Evolutionary conservation across 2,797 vertebrate species (phyloP), one percentile per base, ranked within the genome.

Genomic region (Acipenser transmontanus): DNA sequence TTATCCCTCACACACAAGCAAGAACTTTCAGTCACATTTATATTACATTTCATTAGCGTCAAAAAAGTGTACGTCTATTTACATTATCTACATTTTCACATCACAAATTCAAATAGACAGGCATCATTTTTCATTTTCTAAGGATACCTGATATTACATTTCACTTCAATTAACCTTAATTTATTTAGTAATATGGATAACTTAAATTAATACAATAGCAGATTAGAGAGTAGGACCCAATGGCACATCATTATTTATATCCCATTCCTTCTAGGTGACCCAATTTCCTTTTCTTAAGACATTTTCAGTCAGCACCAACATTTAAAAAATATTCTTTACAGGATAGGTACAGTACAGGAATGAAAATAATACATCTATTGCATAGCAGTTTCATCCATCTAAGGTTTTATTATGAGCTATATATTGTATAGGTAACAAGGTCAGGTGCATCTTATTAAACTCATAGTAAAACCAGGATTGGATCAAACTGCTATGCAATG

Each of bases 261-360:
- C 84, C 80, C 80, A 76, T 85, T 82, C 80, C 78, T 84, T 85
- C 69, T 47, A 74, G 80, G 80, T 85, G 83, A 87, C 83, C 85
- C 80, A 87, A 86, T 90, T 88, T 57, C 49, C 51, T 57, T 66
- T 62, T 59, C 63, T 65, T 17, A 48, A 61, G 56, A 20, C 47
- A 62, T 59, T 70, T 66, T 57, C 57, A 34, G 20, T 49, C 63
- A 47, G 47, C 51, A 50, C 34, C 9, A 61, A 66, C 34, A 61
- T 20, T 34, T 3, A 34, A 34, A 34, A 34, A 34, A 34, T 34
- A 34, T 34, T 34, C 34, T 34, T 34, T 34, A 34, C 34, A 34
- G 34, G 34, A 34, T 34, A 34, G 4, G 34, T 34, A 34, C 34
- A 34, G 34, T 34, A 34, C 34, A 34, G 34, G 34, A 4, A 34